A percentile compares a stretch with the other conserved stretches of the same genome.
phyloP scores from a whole-genome alignment of 2,797 vertebrate species.

The Toxotes lorentzi region DNA sequence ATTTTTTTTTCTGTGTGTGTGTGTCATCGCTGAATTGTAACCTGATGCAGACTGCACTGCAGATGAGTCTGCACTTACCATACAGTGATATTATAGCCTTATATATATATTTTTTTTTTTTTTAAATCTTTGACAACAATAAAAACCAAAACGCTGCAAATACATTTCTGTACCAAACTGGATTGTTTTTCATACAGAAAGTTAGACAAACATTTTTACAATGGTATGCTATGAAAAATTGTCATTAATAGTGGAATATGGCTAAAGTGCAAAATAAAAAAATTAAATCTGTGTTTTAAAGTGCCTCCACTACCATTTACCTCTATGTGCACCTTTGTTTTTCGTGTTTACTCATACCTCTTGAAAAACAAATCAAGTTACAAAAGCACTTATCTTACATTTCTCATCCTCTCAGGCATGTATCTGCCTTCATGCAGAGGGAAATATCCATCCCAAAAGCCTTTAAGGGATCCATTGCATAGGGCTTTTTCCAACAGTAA shows the following conservation, averaged over 20 bases:
- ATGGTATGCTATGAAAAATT: not conserved
- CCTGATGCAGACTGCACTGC: not conserved
- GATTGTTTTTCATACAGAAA: not conserved
- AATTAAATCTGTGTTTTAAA: not conserved
- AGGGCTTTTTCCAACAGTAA: constrained; percentile 51
- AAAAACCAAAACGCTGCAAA: not conserved
- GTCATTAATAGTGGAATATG: not conserved
- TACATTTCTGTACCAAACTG: not conserved
- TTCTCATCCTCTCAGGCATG: constrained; percentile 30
- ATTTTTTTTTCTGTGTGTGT: too few species aligned
- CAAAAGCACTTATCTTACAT: constrained; percentile 49
- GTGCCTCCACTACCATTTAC: not conserved
- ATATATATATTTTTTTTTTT: too few species aligned
- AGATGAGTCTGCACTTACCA: not conserved
- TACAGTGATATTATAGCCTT: not conserved
- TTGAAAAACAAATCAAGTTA: constrained; percentile 59
- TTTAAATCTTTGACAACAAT: not conserved
- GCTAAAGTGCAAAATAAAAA: not conserved
- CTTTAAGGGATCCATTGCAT: constrained; percentile 64
- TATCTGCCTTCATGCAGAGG: constrained; percentile 31
- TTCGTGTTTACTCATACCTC: constrained; percentile 13
- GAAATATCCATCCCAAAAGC: constrained; percentile 40
- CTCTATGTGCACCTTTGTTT: constrained; percentile 4
- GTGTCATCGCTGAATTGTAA: too few species aligned
- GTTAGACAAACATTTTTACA: not conserved